Percentiles rank a stretch among this genome's conserved stretches.
Conservation (phyloP, 2,113 vertebrate genomes). For the Tapirus terrestris region DNA sequence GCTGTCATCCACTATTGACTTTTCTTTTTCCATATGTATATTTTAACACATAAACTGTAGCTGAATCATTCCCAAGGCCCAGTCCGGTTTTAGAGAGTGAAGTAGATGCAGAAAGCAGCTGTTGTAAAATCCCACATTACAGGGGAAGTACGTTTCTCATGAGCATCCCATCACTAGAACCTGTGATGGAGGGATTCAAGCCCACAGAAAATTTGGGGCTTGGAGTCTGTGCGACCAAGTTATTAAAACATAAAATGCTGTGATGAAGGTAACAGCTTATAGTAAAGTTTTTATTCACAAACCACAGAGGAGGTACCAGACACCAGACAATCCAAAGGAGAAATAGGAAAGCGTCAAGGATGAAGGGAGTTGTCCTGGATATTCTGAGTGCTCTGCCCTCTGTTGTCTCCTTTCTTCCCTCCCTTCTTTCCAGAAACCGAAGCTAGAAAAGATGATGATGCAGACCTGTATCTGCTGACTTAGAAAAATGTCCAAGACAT, state of each 20-base stretch:
- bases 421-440: background rate
- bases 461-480: background rate
- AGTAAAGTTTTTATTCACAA: conserved; percentile 24
- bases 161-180: background rate
- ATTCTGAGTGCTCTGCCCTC: background rate
- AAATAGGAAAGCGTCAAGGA: background rate
- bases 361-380: background rate
- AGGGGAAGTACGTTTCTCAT: background rate
- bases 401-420: background rate
- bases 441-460: background rate
- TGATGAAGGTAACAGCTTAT: background rate
- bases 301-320: background rate
- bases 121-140: background rate
- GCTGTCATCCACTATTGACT: background rate
- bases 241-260: background rate
- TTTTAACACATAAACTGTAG: background rate
- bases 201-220: background rate
- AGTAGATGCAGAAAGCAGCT: background rate
- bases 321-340: background rate
- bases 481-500: background rate
- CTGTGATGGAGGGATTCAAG: background rate
- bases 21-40: background rate
- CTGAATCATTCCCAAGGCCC: background rate
- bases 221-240: background rate
- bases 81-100: background rate